Evolutionary conservation across 2,888 invertebrate genomes (phyloP).

Genomic region (Aspidapion aeneum): DNA sequence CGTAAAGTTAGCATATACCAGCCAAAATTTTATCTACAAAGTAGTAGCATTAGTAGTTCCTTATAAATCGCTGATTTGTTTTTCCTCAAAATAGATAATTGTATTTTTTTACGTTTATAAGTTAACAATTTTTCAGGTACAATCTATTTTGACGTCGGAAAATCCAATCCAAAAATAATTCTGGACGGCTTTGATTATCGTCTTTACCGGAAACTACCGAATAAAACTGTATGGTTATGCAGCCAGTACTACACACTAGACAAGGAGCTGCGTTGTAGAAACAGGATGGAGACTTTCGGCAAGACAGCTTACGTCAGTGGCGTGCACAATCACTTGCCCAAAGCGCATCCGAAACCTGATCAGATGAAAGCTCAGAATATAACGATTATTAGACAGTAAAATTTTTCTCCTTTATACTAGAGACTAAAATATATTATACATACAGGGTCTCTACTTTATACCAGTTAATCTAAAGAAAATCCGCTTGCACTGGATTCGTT

Average conservation of each 20-base stretch:
- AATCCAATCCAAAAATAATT: constrained; percentile 33
- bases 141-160: constrained; percentile 29
- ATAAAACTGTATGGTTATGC: constrained; percentile 31
- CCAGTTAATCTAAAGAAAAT: too few relatives aligned
- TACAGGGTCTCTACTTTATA: too few relatives aligned
- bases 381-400: constrained; percentile 14
- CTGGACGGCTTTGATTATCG: constrained; percentile 29
- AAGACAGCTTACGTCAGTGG: constrained; percentile 25
- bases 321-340: constrained; percentile 26
- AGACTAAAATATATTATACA: too few relatives aligned
- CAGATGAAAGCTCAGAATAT: constrained; percentile 22
- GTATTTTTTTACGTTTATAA: too few relatives aligned
- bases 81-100: too few relatives aligned
- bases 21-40: too few relatives aligned
- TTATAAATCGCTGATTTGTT: too few relatives aligned
- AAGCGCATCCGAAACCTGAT: constrained; percentile 10
- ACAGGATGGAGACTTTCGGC: constrained; percentile 26
- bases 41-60: too few relatives aligned
- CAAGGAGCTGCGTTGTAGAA: constrained; percentile 26
- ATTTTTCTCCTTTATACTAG: too few relatives aligned
- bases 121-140: too few relatives aligned
- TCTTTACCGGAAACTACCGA: constrained; percentile 25
- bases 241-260: constrained; percentile 24
- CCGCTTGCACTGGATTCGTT: too few relatives aligned
- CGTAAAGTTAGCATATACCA: too few relatives aligned